A percentile compares a stretch with the other conserved stretches of the same genome.
Evolutionary conservation across 2,888 invertebrate genomes (phyloP).

Genomic region (Stenotaenia linearis): DNA sequence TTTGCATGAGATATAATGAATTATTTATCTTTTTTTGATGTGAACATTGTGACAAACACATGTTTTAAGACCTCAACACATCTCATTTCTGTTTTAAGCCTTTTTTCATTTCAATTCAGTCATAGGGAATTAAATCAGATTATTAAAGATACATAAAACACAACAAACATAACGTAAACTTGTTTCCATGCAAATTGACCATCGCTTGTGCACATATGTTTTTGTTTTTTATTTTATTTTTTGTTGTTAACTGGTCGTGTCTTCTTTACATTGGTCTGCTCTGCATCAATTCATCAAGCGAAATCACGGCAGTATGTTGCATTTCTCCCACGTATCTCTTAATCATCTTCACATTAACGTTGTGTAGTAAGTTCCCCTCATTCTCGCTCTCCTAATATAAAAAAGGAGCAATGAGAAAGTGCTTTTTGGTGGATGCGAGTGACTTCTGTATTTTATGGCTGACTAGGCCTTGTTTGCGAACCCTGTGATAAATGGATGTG

Average conservation of each 20-base stretch:
- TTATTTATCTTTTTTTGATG: background rate
- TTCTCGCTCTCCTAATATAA: background rate
- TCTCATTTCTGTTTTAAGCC: slow-evolving; percentile 12
- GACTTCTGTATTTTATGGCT: background rate
- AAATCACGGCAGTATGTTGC: slow-evolving; percentile 5
- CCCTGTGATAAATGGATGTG: slow-evolving; percentile 15
- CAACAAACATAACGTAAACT: background rate
- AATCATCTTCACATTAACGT: slow-evolving; percentile 26
- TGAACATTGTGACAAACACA: slow-evolving; percentile 5
- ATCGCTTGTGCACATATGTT: background rate
- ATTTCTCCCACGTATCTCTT: slow-evolving; percentile 19
- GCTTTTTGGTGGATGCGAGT: slow-evolving; percentile 16
- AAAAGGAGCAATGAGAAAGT: slow-evolving; percentile 21
- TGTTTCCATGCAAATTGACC: slow-evolving; percentile 8
- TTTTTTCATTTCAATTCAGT: background rate
- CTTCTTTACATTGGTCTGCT: background rate
- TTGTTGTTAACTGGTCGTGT: slow-evolving; percentile 2
- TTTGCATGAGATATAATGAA: slow-evolving; percentile 8
- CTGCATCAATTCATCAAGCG: slow-evolving; percentile 3
- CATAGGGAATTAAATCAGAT: background rate
- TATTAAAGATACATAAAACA: background rate
- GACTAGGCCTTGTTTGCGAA: slow-evolving; percentile 17
- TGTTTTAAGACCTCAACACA: slow-evolving; percentile 15
- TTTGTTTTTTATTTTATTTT: background rate
- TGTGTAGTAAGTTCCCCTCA: background rate